phyloP scores from a whole-genome alignment of 2,113 vertebrate genomes.

The Leuciscus idus region DNA sequence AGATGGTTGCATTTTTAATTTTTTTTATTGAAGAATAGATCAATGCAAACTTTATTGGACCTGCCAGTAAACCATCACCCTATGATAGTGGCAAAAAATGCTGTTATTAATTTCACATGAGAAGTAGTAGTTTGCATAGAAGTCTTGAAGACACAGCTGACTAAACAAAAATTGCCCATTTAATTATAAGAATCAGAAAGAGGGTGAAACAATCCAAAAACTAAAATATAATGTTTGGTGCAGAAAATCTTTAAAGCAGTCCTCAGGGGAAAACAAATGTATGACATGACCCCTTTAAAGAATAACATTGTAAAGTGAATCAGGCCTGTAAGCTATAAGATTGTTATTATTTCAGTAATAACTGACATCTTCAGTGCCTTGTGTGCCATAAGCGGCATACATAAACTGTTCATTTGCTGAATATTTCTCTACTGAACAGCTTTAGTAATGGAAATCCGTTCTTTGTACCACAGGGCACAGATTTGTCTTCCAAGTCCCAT shows the following conservation, averaged over 20 bases:
- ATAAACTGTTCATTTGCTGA: not conserved
- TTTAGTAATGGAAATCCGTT: slow-evolving; percentile 8
- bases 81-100: not conserved
- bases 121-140: too few relatives aligned
- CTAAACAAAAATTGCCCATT: too few relatives aligned
- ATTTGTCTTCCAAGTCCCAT: not conserved
- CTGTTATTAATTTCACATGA: not conserved
- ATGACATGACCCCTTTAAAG: not conserved
- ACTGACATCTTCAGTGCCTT: not conserved
- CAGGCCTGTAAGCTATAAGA: not conserved
- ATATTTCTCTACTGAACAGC: not conserved
- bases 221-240: too few relatives aligned
- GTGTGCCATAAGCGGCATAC: not conserved
- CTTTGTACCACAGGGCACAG: not conserved
- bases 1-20: not conserved
- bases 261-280: too few relatives aligned
- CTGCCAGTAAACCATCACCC: not conserved
- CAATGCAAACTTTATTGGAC: too few relatives aligned
- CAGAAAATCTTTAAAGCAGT: too few relatives aligned
- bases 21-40: not conserved
- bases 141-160: too few relatives aligned
- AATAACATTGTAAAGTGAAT: not conserved
- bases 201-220: too few relatives aligned
- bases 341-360: not conserved
- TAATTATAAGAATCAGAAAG: too few relatives aligned